Base-by-base conservation (phyloP, 1,140 invertebrate species). In the Bombus difficillimus region DNA sequence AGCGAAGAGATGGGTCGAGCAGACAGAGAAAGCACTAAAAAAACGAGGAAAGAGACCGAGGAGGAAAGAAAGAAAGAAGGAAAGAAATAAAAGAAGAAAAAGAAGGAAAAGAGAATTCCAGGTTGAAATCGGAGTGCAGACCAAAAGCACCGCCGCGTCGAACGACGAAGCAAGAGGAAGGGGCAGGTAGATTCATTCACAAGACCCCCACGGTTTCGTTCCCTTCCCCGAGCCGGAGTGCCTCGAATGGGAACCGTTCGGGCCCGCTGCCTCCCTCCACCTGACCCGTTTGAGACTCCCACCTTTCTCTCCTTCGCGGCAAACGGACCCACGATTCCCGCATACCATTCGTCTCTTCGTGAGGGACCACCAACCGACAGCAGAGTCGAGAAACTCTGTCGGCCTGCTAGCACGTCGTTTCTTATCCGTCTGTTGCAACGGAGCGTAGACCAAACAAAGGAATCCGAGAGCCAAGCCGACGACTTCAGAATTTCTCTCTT, bases 111-210 rank as follows among this genome's bases (percentile, higher is more conserved):
- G 86, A 83, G 86, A 91, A 90, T 90, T 86, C 81, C 83, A 87
- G 90, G 81, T 85, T 86, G 85, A 89, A 91, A 91, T 88, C 83
- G 85, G 90, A 90, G 86, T 90, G 86, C 80, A 81, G 87, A 91
- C 89, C 86, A 92, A 92, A 92, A 92, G 91, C 91, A 75, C 91
- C 91, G 91, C 91, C 84, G 79, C 66, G 71, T 72, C 85, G 83
- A 75, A 76, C 64, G 69, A 62, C 62, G 62, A 41, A 41, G 4
- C 25, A 66, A 68, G 76, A 66, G 3, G 34, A 41, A 18, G 62
- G 72, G 81, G 86, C 84, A 92, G 89, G 89, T 91, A 90, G 89
- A 88, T 92, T 92, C 92, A 92, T 92, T 92, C 91, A 92, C 90
- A 92, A 92, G 90, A 92, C 91, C 91, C 90, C 89, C 91, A 92